These are phyloP conservation scores for Lepidostoma basale DNA, from an alignment of 1,140 invertebrate genomes.

Conservation along the genomic window DNA sequence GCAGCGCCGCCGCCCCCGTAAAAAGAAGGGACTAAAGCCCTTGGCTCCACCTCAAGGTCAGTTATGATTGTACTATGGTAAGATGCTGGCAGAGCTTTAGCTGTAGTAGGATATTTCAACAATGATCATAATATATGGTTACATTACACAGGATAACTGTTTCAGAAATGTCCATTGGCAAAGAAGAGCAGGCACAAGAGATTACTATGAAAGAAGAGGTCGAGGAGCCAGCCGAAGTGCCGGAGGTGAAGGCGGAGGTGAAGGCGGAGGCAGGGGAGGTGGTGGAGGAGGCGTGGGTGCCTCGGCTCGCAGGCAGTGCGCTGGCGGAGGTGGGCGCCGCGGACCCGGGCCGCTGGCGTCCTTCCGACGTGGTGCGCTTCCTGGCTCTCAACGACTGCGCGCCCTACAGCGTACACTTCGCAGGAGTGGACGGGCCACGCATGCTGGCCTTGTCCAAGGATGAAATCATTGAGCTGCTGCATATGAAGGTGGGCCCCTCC, in stretches of 20 bases:
- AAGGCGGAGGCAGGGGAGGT: too few relatives aligned
- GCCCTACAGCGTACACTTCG: conserved; percentile 86
- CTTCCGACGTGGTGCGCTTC: conserved; percentile 86
- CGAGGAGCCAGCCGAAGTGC: conserved; percentile 42
- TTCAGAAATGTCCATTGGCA: too few relatives aligned
- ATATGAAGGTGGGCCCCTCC: conserved; percentile 93
- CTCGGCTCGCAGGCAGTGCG: conserved; percentile 67
- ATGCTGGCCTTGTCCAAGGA: conserved; percentile 85
- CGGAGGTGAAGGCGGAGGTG: too few relatives aligned
- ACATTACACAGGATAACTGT: too few relatives aligned
- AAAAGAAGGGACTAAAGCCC: conserved; percentile 47
- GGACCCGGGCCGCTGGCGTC: conserved; percentile 70
- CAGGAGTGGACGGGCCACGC: conserved; percentile 79
- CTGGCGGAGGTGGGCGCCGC: conserved; percentile 52
- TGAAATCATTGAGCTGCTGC: conserved; percentile 85
- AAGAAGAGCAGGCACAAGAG: too few relatives aligned
- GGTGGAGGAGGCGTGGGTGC: conserved; percentile 54
- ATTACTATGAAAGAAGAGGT: conserved; percentile 38
- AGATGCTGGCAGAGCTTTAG: too few relatives aligned
- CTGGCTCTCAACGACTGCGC: conserved; percentile 88
- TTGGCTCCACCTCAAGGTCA: too few relatives aligned
- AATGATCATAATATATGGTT: too few relatives aligned
- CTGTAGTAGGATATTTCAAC: too few relatives aligned
- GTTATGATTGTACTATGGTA: too few relatives aligned
- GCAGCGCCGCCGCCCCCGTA: conserved; percentile 47